Conservation (phyloP, 2,113 vertebrate species). For the Chaenocephalus aceratus region DNA sequence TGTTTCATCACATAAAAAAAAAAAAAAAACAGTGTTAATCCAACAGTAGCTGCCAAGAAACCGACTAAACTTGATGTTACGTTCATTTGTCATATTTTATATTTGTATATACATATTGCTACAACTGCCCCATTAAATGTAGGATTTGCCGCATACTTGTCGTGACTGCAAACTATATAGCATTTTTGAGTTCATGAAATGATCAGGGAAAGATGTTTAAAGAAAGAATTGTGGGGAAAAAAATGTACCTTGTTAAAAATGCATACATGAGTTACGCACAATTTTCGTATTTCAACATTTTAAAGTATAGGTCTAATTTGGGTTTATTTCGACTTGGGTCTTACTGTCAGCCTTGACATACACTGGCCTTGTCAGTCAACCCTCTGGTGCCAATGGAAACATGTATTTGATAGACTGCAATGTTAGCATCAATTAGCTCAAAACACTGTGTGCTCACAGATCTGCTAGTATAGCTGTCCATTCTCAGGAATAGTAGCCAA, state of each 20-base stretch:
- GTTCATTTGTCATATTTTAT: conserved; percentile 43
- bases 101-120: conserved; percentile 36
- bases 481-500: not conserved
- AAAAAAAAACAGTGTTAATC: conserved; percentile 38
- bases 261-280: not conserved
- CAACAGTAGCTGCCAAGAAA: conserved; percentile 72
- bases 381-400: not conserved
- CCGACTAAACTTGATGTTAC: conserved; percentile 53
- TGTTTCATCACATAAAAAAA: conserved; percentile 26
- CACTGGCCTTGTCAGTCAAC: not conserved
- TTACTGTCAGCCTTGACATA: not conserved
- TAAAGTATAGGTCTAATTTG: no score
- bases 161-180: conserved; percentile 6
- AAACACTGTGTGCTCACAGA: not conserved
- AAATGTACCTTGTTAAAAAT: not conserved
- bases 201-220: conserved; percentile 25
- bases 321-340: conserved; percentile 17
- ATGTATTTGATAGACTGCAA: not conserved
- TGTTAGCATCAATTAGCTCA: conserved; percentile 8
- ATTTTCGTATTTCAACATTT: no score
- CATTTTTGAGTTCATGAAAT: conserved; percentile 29
- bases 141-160: conserved; percentile 8
- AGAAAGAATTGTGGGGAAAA: not conserved
- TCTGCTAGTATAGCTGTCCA: not conserved
- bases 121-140: conserved; percentile 26